phyloP scores from a whole-genome alignment of 2,888 invertebrate genomes.

The Spisula solida region DNA sequence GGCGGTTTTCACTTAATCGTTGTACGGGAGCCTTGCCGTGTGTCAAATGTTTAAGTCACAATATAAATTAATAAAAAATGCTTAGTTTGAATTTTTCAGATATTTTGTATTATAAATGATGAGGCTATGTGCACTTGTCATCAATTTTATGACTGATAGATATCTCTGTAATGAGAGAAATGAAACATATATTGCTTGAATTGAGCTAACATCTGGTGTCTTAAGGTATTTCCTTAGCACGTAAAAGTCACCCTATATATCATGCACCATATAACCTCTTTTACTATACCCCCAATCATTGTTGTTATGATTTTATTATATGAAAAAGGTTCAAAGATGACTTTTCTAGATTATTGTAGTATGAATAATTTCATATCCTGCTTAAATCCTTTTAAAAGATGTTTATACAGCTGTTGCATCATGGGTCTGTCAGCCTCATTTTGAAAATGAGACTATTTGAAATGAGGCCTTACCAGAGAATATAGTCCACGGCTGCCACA shows the following conservation, averaged over 20 bases:
- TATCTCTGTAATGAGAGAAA: conserved; percentile 14
- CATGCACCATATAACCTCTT: not conserved
- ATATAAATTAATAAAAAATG: conserved; percentile 21
- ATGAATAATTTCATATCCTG: conserved; percentile 3
- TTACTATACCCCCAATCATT: not conserved
- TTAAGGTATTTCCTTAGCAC: not conserved
- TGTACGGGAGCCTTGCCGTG: not conserved
- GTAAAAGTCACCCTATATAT: not conserved
- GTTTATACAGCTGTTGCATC: conserved; percentile 12
- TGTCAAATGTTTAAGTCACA: not conserved
- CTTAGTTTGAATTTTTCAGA: conserved; percentile 16
- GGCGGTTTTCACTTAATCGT: not conserved
- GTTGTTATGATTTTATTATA: too few relatives aligned
- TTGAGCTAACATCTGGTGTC: conserved; percentile 15
- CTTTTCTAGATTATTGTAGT: not conserved
- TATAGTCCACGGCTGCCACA: not conserved
- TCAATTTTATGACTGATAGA: not conserved
- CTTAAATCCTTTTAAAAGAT: conserved; percentile 1
- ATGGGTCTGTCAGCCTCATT: conserved; percentile 9
- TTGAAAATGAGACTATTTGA: conserved; percentile 9
- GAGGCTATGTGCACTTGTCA: not conserved
- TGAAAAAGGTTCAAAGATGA: not conserved
- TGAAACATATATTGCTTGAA: conserved; percentile 8
- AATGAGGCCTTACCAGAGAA: conserved; percentile 14
- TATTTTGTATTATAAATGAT: not conserved